Conservation (phyloP, 2,888 invertebrate species). For the Muschampia plurimacula region DNA sequence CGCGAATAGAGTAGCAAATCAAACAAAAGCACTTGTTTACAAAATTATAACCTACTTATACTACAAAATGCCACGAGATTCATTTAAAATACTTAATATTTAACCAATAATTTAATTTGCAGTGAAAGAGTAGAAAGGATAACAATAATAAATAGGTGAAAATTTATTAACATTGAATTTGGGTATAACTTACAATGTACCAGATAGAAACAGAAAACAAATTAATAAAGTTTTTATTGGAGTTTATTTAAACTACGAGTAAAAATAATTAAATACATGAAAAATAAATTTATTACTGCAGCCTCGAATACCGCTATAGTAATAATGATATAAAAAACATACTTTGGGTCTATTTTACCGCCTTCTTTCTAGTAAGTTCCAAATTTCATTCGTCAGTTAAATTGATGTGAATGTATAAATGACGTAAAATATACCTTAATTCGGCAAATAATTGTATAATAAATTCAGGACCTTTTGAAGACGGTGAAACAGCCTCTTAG, state of each 20-base stretch:
- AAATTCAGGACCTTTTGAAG: too few relatives aligned
- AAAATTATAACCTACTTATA: constrained; percentile 29
- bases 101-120: not conserved
- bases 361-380: too few relatives aligned
- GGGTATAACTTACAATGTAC: constrained; percentile 1
- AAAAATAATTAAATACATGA: not conserved
- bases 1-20: constrained; percentile 20
- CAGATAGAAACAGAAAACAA: not conserved
- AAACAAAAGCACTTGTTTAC: constrained; percentile 30
- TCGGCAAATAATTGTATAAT: too few relatives aligned
- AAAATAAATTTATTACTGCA: constrained; percentile 6
- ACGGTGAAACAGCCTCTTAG: too few relatives aligned
- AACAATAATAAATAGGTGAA: not conserved
- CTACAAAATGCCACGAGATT: constrained; percentile 32
- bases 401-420: too few relatives aligned
- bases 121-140: not conserved
- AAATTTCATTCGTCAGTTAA: too few relatives aligned
- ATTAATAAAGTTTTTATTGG: not conserved
- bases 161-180: constrained; percentile 1
- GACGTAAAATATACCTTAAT: too few relatives aligned
- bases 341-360: too few relatives aligned
- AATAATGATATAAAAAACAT: not conserved
- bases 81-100: constrained; percentile 21
- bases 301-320: not conserved
- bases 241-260: too few relatives aligned